Evolutionary conservation across 2,113 vertebrate genomes (phyloP).

Genomic region (Ellobius talpinus): DNA sequence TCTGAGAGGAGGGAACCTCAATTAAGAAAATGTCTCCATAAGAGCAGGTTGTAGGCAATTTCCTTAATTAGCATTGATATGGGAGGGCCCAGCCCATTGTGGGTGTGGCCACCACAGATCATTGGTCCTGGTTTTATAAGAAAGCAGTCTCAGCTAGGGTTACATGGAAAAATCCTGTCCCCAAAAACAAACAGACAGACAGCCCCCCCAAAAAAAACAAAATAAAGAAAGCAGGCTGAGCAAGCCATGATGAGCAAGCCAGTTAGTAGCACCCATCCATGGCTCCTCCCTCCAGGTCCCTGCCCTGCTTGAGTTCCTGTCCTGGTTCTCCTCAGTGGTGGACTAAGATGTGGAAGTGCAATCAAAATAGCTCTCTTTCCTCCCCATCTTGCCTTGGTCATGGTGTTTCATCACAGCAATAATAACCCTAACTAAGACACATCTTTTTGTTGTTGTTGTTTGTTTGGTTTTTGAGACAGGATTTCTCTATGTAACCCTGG

Average conservation of each 20-base stretch:
- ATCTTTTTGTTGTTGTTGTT: neutral
- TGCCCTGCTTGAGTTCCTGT: neutral
- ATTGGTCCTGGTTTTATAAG: neutral
- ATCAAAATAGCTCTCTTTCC: neutral
- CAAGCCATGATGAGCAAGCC: neutral
- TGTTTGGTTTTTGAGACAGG: neutral
- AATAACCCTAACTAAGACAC: neutral
- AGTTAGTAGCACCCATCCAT: neutral
- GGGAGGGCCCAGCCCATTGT: neutral
- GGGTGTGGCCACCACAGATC: neutral
- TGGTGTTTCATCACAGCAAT: neutral
- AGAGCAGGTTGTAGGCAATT: neutral
- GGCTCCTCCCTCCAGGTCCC: neutral
- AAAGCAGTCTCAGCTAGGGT: neutral
- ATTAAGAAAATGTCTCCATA: neutral
- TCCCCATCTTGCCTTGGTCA: neutral
- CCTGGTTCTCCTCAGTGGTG: neutral
- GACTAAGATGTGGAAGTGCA: neutral
- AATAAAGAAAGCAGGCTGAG: neutral
- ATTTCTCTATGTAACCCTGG: neutral
- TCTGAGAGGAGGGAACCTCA: neutral
- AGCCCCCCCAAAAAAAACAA: neutral
- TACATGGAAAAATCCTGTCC: neutral
- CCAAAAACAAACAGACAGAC: neutral
- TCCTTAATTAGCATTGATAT: neutral